Evolutionary conservation across 2,113 vertebrate species (phyloP).

Genomic region (Gulo gulo): DNA sequence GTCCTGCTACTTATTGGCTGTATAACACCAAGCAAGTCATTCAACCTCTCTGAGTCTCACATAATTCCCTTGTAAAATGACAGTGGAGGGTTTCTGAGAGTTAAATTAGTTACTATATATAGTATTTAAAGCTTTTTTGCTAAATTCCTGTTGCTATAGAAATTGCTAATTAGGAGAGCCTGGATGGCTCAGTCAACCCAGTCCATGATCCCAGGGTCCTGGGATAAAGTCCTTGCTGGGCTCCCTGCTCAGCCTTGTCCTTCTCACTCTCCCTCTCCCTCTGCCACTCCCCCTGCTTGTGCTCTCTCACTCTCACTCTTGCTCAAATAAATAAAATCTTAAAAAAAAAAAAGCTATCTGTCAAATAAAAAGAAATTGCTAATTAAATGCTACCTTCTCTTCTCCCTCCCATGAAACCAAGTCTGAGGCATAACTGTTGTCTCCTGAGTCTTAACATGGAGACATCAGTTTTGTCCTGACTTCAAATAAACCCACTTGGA

Average conservation of each 20-base stretch:
- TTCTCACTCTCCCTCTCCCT: not conserved
- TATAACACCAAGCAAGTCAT: not conserved
- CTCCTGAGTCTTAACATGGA: conserved; percentile 48
- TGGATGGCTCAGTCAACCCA: not conserved
- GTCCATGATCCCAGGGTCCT: not conserved
- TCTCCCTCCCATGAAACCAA: conserved; percentile 34
- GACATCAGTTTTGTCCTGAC: not conserved
- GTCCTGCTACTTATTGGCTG: not conserved
- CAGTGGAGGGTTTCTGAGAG: not conserved
- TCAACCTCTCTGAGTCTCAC: not conserved
- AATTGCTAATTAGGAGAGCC: not conserved
- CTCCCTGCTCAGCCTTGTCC: not conserved
- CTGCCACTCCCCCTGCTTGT: not conserved
- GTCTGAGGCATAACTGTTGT: conserved; percentile 64
- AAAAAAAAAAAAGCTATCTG: not conserved
- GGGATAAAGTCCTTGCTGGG: not conserved
- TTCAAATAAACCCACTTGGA: not conserved
- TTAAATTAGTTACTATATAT: not conserved
- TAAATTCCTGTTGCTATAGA: not conserved
- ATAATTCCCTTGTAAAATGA: not conserved
- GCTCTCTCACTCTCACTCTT: not conserved
- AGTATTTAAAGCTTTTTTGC: not conserved
- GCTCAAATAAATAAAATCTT: not conserved
- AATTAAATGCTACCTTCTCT: not conserved
- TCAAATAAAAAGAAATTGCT: not conserved